Evolutionary conservation across 1,140 invertebrate genomes (phyloP), one percentile per base, ranked within the genome.

Genomic region (Heliothis subflexa): DNA sequence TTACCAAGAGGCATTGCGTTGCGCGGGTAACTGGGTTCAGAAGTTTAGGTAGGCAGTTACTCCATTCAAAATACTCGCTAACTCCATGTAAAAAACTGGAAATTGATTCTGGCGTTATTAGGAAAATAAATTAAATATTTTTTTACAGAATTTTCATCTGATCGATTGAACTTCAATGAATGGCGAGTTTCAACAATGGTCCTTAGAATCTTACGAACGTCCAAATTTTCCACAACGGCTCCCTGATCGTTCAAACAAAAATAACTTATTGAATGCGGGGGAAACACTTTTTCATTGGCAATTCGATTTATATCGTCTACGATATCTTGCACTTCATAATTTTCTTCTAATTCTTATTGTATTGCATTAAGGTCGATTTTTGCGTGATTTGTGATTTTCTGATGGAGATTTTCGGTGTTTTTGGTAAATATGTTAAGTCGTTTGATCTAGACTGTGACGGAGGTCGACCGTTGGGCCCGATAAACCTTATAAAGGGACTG

Each of bases 401-500:
- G 7, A 25, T 16, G 25, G 21, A 1, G 21, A 25, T 61, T 45
- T 55, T 4, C 14, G 10, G 33, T 11, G 40, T 77, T 47, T 47
- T 54, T 57, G 61, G 62, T 66, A 77, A 77, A 77, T 55, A 77
- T 68, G 74, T 77, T 77, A 77, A 77, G 74, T 68, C 74, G 74
- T 77, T 77, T 77, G 74, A 77, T 77, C 74, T 77, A 68, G 74
- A 77, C 74, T 77, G 62, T 77, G 74, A 77, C 50, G 74, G 62
- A 57, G 74, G 74, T 77, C 74, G 50, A 57, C 62, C 74, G 74
- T 76, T 76, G 74, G 74, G 62, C 74, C 61, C 74, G 52, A 68
- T 77, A 77, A 77, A 68, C 74, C 61, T 68, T 77, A 57, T 68
- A 77, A 77, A 77, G 50, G 74, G 49, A 68, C 62, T 68, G 59